Evolutionary conservation across 2,888 invertebrate genomes (phyloP), one percentile per base, ranked within the genome.

Genomic region (Ochlodes sylvanus): DNA sequence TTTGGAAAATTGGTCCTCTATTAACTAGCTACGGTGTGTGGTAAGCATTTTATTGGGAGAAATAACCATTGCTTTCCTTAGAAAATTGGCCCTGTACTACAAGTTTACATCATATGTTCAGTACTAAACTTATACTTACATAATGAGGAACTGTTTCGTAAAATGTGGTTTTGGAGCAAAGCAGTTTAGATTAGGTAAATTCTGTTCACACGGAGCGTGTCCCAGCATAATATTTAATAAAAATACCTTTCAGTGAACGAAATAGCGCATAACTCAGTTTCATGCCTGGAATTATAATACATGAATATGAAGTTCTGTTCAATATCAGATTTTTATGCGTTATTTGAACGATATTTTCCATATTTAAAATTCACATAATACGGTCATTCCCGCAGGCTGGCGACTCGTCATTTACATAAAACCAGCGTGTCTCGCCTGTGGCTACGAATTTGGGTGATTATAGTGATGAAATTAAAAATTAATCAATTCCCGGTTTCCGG

Each of bases 201-300:
- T 10, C 38, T 38, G 38, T 38, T 38, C 4, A 47, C 17, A 15
- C 44, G 38, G 17, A 15, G 17, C 17, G 44, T 15, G 44, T 47
- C 44, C n/a, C 44, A 17, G 44, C 44, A 47, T 47, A 47, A 47
- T 47, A 47, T 47, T 47, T 47, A 47, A 47, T 47, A 47, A 47
- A 6, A 47, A 47, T 15, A 47, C 44, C 44, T 47, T 7, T 47
- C 44, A 12, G 44, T 47, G 17, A 47, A 47, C 44, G 44, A 47
- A 15, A 47, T 17, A 47, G 44, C 44, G 15, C 17, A 47, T 47
- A 47, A 47, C 17, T 47, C 44, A 47, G 44, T 15, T 47, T 47
- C 44, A 17, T 47, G 44, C 44, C 44, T 15, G 15, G 44, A 15
- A 38, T 38, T 38, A 38, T 12, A 38, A 47, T 47, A 47, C 44